Evolutionary conservation across 2,888 invertebrate species (phyloP).

Genomic region (Scaptomyza polygonia): DNA sequence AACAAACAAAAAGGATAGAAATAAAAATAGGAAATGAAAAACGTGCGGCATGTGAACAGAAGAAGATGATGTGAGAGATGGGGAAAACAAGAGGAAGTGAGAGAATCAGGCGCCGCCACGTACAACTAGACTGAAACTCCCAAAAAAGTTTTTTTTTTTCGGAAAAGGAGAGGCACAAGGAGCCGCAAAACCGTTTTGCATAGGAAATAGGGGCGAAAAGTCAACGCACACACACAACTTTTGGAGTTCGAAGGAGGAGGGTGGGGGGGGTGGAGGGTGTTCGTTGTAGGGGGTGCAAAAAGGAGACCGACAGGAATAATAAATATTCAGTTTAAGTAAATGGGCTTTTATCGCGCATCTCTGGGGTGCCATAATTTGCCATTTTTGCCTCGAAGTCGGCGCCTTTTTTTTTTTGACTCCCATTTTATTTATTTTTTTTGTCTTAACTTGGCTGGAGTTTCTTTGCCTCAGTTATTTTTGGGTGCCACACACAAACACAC

Average conservation of each 20-base stretch:
- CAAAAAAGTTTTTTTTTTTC: slow-evolving; percentile 1
- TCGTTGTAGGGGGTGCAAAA: neutral
- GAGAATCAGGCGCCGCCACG: slow-evolving; percentile 49
- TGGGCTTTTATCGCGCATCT: slow-evolving; percentile 80
- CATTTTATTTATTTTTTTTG: slow-evolving; percentile 3
- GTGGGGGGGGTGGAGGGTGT: neutral
- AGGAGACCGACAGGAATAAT: slow-evolving; percentile 76
- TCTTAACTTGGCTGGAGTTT: slow-evolving; percentile 22
- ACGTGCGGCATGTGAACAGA: slow-evolving; percentile 57
- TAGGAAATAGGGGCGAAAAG: slow-evolving; percentile 67
- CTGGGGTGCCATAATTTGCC: slow-evolving; percentile 81
- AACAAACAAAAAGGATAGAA: slow-evolving; percentile 41
- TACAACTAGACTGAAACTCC: slow-evolving; percentile 32
- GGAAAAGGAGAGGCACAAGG: neutral
- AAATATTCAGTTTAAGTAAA: slow-evolving; percentile 80
- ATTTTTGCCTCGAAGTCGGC: slow-evolving; percentile 70
- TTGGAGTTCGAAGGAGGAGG: neutral
- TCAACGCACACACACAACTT: slow-evolving; percentile 48
- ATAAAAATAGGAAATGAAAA: slow-evolving; percentile 58
- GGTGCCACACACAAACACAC: slow-evolving; percentile 48
- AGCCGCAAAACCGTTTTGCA: slow-evolving; percentile 62
- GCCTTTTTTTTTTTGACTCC: slow-evolving; percentile 30
- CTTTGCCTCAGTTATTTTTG: slow-evolving; percentile 27
- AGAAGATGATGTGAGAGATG: slow-evolving; percentile 11
- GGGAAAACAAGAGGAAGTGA: neutral